Evolutionary conservation across 2,113 vertebrate genomes (phyloP), one percentile per base, ranked within the genome.

Genomic region (Corythaixoides concolor): DNA sequence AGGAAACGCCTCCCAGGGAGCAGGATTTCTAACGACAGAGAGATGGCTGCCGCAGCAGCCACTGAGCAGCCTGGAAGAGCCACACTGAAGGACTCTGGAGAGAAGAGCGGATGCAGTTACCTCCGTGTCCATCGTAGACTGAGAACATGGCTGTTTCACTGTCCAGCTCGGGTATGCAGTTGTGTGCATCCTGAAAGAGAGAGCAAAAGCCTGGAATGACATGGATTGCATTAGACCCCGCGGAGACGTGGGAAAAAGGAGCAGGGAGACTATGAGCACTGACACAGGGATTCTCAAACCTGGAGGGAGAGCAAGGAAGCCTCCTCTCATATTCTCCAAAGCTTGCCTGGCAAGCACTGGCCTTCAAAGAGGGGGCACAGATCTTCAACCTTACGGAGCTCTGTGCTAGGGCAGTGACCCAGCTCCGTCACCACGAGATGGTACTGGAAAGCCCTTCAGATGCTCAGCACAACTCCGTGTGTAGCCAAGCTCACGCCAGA

Each of bases 71-170:
- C 62, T 17, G 14, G n/a, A 41, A n/a, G 58, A 41, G 20, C 33
- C 60, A 11, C 9, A 1, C 10, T 1, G 12, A 45, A 33, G 35
- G 32, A 6, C n/a, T 26, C 22, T 8, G 58, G 21, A 12, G 50
- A 68, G 68, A 53, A 35, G 3, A 7, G 66, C 0, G 2, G 62
- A 4, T 0, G 6, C 85, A 86, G 56, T 98, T 99, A 99, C 99
- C 99, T 99, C 99, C 99, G 21, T 99, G 99, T 90, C 99, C 99
- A 94, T 99, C 99, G 93, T 99, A 99, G 83, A 99, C 99, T 0
- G 99, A 98, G 98, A 99, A 99, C 99, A 99, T 99, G 58, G 99
- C 99, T 4, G 99, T 99, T 52, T 99, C 99, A 14, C 98, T 98
- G 93, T 99, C 99, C 96, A 99, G 98, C 80, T 99, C 99, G 5